Evolutionary conservation across 2,797 vertebrate species (phyloP).

Genomic region (Margarornis squamiger): DNA sequence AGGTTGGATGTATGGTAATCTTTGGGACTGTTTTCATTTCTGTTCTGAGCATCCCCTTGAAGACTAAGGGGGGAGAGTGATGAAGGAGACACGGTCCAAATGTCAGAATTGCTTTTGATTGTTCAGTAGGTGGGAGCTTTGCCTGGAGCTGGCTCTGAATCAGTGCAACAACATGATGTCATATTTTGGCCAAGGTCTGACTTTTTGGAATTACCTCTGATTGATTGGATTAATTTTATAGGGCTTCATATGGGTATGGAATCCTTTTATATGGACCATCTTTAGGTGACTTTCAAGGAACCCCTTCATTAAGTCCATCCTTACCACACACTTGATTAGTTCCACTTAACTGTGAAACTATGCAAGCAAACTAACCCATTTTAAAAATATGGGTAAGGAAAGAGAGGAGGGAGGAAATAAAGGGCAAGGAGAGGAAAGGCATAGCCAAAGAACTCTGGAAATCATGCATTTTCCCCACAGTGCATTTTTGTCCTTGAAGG

Average conservation of each 20-base stretch:
- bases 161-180: neutral
- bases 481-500: neutral
- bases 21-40: neutral
- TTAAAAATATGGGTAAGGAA: neutral
- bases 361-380: accelerated
- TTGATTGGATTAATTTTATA: neutral
- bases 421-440: neutral
- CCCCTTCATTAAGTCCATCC: neutral
- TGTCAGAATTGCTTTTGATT: neutral
- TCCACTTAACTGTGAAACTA: neutral
- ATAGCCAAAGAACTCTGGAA: neutral
- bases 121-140: neutral
- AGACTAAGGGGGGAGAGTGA: neutral
- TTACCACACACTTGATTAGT: neutral
- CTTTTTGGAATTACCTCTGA: neutral
- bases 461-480: neutral
- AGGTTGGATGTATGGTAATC: neutral
- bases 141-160: neutral
- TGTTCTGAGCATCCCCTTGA: neutral
- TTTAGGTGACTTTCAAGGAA: neutral
- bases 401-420: neutral
- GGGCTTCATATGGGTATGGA: neutral
- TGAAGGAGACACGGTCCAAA: neutral
- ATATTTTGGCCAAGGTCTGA: neutral
- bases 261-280: neutral